Base-by-base conservation (phyloP, 2,113 vertebrate genomes). In the Leiothrix lutea region DNA sequence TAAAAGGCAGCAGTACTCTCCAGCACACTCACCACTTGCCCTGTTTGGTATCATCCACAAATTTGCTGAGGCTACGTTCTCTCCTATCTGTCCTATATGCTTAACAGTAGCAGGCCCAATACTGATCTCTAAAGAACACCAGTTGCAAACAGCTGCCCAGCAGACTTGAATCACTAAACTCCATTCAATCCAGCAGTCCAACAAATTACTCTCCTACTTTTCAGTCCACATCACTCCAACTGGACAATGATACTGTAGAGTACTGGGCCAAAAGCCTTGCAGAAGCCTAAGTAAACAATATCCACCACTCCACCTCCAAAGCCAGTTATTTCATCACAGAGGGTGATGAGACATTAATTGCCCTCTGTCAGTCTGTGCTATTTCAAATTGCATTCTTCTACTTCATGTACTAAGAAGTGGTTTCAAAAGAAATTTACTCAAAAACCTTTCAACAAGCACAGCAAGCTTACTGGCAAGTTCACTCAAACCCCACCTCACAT, bases 301-400 rank as follows among this genome's bases (percentile, higher is more conserved):
- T 45, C 21, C 17, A 50, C 17, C 18, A 47, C 20, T 51, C 36
- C 29, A 53, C 26, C 29, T 58, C 26, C 47, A 91, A 81, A 88
- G 50, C 11, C 45, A 82, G 40, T 86, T 91, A 78, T 35, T 82
- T 94, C 66, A 81, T 35, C 92, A 88, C 40, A 82, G 42, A 82
- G 25, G 20, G 29, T 38, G 31, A 73, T 51, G 13, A 91, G 15
- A 15, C 31, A 70, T 74, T 81, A 82, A 61, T 86, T 82, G 29
- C 44, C 35, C 29, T 73, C 66, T 26, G 4, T 65, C 60, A 65
- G n/a, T 26, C 50, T 82, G 17, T 47, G 36, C 26, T 73, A 36
- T 61, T 88, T 81, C 80, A 70, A 91, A 82, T 44, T 1, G 0
- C 7, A 22, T 73, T 90, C 61, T 81, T 78, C 40, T 80, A 36